Conservation (phyloP, 2,797 vertebrate species). For the Scomberomorus guttatus region DNA sequence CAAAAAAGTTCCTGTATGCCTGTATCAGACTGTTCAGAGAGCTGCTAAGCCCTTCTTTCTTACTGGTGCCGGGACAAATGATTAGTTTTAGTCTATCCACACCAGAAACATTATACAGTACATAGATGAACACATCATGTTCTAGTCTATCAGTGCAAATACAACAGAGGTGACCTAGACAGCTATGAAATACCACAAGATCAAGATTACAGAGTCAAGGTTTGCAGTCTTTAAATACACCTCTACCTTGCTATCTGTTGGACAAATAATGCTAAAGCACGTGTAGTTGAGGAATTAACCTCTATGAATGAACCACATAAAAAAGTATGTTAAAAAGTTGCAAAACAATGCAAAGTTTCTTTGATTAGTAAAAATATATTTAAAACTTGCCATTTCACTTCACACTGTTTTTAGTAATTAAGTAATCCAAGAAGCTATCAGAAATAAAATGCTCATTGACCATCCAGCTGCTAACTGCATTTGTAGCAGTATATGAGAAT, state of each 20-base stretch:
- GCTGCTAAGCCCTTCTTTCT: neutral
- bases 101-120: neutral
- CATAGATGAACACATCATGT: neutral
- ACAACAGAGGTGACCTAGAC: constrained; percentile 19
- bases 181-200: constrained; percentile 3
- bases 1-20: neutral
- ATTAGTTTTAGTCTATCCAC: neutral
- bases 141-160: neutral
- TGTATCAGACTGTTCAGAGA: neutral
- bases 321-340: neutral
- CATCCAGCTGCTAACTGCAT: no score
- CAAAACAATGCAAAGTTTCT: no score
- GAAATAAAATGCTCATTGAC: no score
- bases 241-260: constrained; percentile 10
- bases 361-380: no score
- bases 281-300: neutral
- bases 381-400: no score
- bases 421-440: no score
- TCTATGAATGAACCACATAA: neutral
- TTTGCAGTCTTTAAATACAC: constrained; percentile 1
- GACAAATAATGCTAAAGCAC: constrained; percentile 8
- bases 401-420: no score
- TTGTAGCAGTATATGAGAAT: no score
- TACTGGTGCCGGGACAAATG: neutral
- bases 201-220: neutral